These are phyloP conservation scores for Myiotriccus ornatus DNA, from an alignment of 2,797 vertebrate genomes.

Conservation along the genomic window DNA sequence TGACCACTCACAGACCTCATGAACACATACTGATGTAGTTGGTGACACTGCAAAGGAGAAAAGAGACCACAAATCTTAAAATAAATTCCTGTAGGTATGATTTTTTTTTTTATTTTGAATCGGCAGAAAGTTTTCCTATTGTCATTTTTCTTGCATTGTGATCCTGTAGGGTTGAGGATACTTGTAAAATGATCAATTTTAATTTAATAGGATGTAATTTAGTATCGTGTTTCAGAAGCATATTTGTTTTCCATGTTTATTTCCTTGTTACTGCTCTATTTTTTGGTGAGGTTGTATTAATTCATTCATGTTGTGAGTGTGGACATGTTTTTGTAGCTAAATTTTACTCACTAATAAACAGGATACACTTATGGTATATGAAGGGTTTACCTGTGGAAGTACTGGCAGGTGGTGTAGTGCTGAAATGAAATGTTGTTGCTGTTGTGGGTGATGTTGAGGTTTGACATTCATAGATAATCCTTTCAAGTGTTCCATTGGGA, in stretches of 20 bases:
- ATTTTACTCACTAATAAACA: background rate
- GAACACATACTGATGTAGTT: slow-evolving; percentile 55
- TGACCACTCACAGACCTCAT: slow-evolving; percentile 78
- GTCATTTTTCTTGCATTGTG: background rate
- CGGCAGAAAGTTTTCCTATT: background rate
- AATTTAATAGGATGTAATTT: background rate
- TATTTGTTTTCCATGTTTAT: background rate
- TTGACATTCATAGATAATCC: slow-evolving; percentile 59
- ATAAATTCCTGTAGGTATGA: background rate
- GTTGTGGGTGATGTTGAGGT: background rate
- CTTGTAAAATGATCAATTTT: background rate
- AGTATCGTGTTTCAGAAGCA: background rate
- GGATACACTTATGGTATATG: background rate
- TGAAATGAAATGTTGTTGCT: slow-evolving; percentile 45
- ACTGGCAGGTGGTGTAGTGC: background rate
- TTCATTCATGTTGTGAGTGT: background rate
- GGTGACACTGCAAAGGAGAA: background rate
- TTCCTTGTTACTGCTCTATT: background rate
- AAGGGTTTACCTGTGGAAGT: slow-evolving; percentile 51
- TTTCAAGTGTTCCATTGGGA: slow-evolving; percentile 74
- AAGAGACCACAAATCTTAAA: background rate
- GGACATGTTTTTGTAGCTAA: background rate
- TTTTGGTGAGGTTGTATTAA: background rate
- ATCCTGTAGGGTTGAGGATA: background rate
- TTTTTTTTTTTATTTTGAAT: background rate